Conservation (phyloP, 2,113 vertebrate species). For the Peromyscus californicus region DNA sequence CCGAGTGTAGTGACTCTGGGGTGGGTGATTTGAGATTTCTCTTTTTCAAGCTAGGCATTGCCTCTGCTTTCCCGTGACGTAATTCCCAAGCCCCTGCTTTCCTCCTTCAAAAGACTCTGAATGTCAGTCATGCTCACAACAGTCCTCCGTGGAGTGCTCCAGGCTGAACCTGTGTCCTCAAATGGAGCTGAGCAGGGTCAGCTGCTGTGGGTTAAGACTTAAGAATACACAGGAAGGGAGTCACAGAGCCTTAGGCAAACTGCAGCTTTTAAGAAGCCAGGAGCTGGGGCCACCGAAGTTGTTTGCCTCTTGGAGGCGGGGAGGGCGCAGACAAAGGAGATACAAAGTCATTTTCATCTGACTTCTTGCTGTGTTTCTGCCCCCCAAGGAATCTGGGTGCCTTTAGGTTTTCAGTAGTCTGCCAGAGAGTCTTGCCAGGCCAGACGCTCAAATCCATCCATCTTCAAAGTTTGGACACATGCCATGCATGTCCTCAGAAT, state of each 20-base stretch:
- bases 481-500: neutral
- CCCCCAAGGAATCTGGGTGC: neutral
- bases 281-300: neutral
- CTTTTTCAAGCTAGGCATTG: neutral
- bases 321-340: neutral
- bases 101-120: neutral
- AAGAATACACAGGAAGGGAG: neutral
- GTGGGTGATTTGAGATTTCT: neutral
- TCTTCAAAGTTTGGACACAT: neutral
- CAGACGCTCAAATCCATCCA: neutral
- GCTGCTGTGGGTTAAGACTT: neutral
- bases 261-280: neutral
- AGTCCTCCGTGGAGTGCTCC: neutral
- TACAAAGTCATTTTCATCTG: neutral
- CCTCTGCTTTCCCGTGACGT: neutral
- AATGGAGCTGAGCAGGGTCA: neutral
- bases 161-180: neutral
- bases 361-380: neutral
- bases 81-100: neutral
- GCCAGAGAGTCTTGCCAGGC: neutral
- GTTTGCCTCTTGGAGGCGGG: neutral
- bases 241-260: neutral
- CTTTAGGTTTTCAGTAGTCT: constrained; percentile 10
- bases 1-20: neutral
- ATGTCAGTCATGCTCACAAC: neutral